Evolutionary conservation across 53 echinoderm and acorn worm genomes (phyloP), one percentile per base, ranked within the genome.

Genomic region (Henricia sp.): DNA sequence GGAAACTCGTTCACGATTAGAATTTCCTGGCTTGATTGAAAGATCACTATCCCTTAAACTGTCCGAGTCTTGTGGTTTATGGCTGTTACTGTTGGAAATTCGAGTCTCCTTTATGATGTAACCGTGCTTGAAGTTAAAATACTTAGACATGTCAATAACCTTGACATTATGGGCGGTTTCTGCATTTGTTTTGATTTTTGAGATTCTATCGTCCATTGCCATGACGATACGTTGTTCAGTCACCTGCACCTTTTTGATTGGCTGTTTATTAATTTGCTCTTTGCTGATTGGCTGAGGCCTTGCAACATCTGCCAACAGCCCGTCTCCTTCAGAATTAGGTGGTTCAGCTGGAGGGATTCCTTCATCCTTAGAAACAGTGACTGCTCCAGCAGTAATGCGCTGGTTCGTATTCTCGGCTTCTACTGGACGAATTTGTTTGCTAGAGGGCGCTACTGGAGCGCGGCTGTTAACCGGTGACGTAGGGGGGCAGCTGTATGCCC

Each of bases 101-200:
- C 67, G 62, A 38, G 95, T 95, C 56, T 89, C 95, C 13, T 72
- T 75, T 1, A 85, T 48, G 32, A 82, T 91, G 67, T 95, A 95
- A 23, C 96, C 96, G 83, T 95, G 96, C 46, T 91, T 93, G 14
- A 13, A 70, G 25, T 40, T 78, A 14, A 93, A 75, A 62, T 77
- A 88, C 34, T 64, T 86, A 10, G 52, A 54, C 96, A 95, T 91
- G 68, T 95, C 89, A 20, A 93, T 63, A 36, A 95, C 91, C 14
- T 88, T 91, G 6, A 90, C 82, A 42, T 91, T 88, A 26, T 67
- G 77, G 2, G 63, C 70, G 40, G 43, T 48, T 34, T 80, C 80
- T 9, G 80, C 80, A 48, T 80, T 80, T 33, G 80, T 80, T 80
- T 80, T 80, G 44, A 80, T 21, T 65, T 48, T 2, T n/a, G 48